A percentile compares a stretch with the other conserved stretches of the same genome.
phyloP scores from a whole-genome alignment of 2,888 invertebrate genomes.

The Timema podura region DNA sequence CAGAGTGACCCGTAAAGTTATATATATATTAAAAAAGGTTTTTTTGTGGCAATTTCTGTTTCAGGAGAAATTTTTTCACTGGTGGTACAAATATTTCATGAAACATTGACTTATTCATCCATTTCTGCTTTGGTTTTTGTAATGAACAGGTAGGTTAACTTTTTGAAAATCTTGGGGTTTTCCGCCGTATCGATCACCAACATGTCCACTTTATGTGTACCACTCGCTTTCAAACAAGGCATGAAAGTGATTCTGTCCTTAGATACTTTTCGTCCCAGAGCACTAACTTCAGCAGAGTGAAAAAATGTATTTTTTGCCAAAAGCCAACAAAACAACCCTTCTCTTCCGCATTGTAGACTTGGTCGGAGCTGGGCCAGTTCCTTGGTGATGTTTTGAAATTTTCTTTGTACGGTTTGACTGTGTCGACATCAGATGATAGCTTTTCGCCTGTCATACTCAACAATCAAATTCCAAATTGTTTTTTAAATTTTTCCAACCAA shows the following conservation, averaged over 20 bases:
- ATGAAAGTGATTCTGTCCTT: constrained; percentile 36
- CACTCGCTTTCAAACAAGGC: constrained; percentile 39
- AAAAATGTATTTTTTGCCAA: constrained; percentile 33
- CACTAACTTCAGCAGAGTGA: constrained; percentile 33
- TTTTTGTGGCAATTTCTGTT: constrained; percentile 11
- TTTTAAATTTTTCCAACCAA: constrained; percentile 1
- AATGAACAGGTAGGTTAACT: constrained; percentile 34
- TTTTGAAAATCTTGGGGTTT: constrained; percentile 6
- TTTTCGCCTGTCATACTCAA: constrained; percentile 20
- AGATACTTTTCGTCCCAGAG: constrained; percentile 35
- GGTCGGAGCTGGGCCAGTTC: constrained; percentile 12
- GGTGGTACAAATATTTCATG: constrained; percentile 2
- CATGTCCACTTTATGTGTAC: constrained; percentile 34
- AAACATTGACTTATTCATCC: constrained; percentile 5
- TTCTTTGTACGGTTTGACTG: constrained; percentile 21
- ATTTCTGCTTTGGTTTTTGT: constrained; percentile 28
- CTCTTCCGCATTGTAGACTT: constrained; percentile 23
- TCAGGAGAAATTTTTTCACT: not conserved
- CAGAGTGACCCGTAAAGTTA: not conserved
- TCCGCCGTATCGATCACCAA: constrained; percentile 30
- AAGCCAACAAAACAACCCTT: constrained; percentile 19
- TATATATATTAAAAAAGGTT: not conserved
- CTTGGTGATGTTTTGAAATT: constrained; percentile 17
- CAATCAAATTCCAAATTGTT: not conserved
- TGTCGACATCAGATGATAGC: constrained; percentile 21